phyloP scores from a whole-genome alignment of 1,140 invertebrate genomes.

The Portunus trituberculatus region DNA sequence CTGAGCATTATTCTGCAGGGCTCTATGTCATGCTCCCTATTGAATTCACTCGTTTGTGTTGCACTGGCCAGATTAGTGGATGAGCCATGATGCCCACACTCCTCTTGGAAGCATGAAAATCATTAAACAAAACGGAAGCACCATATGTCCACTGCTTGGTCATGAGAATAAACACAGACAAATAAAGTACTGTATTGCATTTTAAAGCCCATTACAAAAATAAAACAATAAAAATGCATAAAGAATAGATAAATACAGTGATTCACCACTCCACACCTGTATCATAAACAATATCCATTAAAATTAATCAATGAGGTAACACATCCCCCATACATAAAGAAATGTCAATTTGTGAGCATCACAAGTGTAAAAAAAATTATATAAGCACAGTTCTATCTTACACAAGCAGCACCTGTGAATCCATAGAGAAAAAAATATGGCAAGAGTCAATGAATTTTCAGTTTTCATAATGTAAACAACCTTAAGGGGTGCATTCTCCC shows the following conservation, averaged over 20 bases:
- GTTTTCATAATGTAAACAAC: slow-evolving; percentile 1
- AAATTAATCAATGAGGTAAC: slow-evolving; percentile 3
- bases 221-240: slow-evolving; percentile 44
- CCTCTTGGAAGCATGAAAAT: slow-evolving; percentile 1
- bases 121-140: slow-evolving; percentile 51
- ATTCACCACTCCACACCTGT: slow-evolving; percentile 36
- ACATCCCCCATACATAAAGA: not conserved
- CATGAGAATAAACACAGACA: slow-evolving; percentile 35
- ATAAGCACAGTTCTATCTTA: slow-evolving; percentile 45
- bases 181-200: slow-evolving; percentile 47
- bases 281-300: slow-evolving; percentile 39
- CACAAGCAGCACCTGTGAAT: slow-evolving; percentile 59
- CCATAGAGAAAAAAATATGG: slow-evolving; percentile 39
- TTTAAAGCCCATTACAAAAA: slow-evolving; percentile 50
- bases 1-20: slow-evolving; percentile 48
- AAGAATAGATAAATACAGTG: slow-evolving; percentile 53
- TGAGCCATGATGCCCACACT: not conserved
- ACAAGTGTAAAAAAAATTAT: slow-evolving; percentile 24
- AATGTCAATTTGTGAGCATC: slow-evolving; percentile 30
- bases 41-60: slow-evolving; percentile 29
- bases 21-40: slow-evolving; percentile 28
- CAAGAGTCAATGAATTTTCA: not conserved
- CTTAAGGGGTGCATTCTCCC: not conserved
- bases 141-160: slow-evolving; percentile 53
- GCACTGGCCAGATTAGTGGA: slow-evolving; percentile 49